Evolutionary conservation across 2,888 invertebrate genomes (phyloP).

Genomic region (Molorchus minor): DNA sequence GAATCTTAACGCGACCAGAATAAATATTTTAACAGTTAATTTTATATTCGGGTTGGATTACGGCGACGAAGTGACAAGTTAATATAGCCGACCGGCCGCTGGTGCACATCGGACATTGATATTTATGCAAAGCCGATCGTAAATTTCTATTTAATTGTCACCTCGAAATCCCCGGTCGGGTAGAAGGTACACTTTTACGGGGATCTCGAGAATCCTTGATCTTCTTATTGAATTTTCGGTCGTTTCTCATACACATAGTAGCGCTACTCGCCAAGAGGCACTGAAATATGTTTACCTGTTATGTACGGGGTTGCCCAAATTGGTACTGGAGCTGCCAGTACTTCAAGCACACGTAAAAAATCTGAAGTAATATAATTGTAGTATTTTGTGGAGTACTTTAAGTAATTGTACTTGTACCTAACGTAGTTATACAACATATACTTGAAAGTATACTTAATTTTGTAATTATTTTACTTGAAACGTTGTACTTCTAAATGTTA

Average conservation of each 20-base stretch:
- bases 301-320: too few relatives aligned
- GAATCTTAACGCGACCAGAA: slow-evolving; percentile 54
- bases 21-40: slow-evolving; percentile 58
- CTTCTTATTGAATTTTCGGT: slow-evolving; percentile 36
- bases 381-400: too few relatives aligned
- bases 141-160: slow-evolving; percentile 57
- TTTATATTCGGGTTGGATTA: slow-evolving; percentile 55
- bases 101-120: slow-evolving; percentile 51
- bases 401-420: too few relatives aligned
- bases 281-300: too few relatives aligned
- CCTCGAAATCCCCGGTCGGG: slow-evolving; percentile 35
- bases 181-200: slow-evolving; percentile 25
- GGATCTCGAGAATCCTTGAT: slow-evolving; percentile 28
- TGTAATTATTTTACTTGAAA: too few relatives aligned
- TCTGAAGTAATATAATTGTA: too few relatives aligned
- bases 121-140: slow-evolving; percentile 55
- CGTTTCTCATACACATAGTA: slow-evolving; percentile 9
- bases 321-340: too few relatives aligned
- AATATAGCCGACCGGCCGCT: slow-evolving; percentile 55
- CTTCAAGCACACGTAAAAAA: too few relatives aligned
- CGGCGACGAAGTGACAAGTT: slow-evolving; percentile 53
- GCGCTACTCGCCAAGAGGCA: too few relatives aligned
- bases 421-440: too few relatives aligned
- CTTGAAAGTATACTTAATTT: too few relatives aligned
- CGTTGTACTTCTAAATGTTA: too few relatives aligned